A percentile compares a stretch with the other conserved stretches of the same genome.
phyloP scores from a whole-genome alignment of 2,113 vertebrate genomes.

The Heteronetta atricapilla region DNA sequence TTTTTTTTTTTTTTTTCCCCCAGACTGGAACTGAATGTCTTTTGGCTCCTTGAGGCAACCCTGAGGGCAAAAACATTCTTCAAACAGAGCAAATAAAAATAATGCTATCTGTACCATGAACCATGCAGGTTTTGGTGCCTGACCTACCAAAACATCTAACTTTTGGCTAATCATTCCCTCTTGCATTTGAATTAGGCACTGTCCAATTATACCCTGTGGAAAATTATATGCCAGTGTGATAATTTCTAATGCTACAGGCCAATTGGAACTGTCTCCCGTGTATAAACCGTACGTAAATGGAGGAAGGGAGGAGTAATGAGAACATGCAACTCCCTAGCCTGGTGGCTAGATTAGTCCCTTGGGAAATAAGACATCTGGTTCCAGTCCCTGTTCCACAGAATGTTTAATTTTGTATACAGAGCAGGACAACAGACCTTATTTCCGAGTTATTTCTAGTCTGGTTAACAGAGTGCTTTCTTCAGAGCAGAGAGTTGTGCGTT shows the following conservation, averaged over 20 bases:
- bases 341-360: constrained; percentile 39
- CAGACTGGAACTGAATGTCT: neutral
- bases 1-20: no score
- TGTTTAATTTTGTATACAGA: constrained; percentile 43
- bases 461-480: neutral
- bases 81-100: neutral
- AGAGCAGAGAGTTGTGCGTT: neutral
- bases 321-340: constrained; percentile 29
- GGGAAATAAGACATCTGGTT: constrained; percentile 59
- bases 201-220: neutral
- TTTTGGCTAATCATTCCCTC: neutral
- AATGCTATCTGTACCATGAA: neutral
- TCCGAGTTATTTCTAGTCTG: constrained; percentile 8
- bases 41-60: neutral
- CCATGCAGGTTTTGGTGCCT: neutral
- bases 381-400: neutral
- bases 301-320: constrained; percentile 34
- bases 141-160: neutral
- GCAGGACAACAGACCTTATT: constrained; percentile 11
- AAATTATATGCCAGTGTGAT: constrained; percentile 2
- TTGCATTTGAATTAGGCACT: neutral
- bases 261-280: neutral
- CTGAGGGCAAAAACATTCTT: neutral
- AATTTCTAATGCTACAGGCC: neutral
- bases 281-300: constrained; percentile 26